Conservation (phyloP, 64 coral and sea anemone genomes). For the Dendrophyllia cribrosa region DNA sequence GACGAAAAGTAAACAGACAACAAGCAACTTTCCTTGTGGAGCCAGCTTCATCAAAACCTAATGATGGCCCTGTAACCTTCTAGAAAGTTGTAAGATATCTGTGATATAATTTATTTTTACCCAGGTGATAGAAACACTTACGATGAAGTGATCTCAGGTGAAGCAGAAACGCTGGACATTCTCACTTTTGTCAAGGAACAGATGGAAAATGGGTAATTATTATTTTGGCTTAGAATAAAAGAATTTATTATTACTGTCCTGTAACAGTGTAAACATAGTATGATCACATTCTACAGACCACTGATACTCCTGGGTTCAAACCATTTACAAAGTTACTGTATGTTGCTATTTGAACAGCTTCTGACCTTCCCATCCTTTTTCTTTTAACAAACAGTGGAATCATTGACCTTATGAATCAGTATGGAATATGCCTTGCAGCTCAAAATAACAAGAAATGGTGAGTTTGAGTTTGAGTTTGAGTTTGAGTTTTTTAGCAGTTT, state of each 20-base stretch:
- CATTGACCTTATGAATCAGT: slow-evolving; percentile 89
- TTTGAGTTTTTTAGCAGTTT: neutral
- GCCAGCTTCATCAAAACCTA: no score
- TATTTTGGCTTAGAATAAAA: neutral
- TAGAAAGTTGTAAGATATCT: neutral
- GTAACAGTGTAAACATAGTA: no score
- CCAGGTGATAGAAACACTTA: slow-evolving; percentile 62
- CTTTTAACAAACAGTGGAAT: slow-evolving; percentile 66
- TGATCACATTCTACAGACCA: no score
- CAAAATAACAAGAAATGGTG: slow-evolving; percentile 90
- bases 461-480: neutral
- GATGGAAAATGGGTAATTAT: slow-evolving; percentile 88
- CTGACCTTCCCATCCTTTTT: neutral
- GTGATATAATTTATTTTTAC: neutral
- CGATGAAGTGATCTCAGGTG: slow-evolving; percentile 88
- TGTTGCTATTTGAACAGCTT: no score
- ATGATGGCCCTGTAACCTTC: no score
- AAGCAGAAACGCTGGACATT: slow-evolving; percentile 92
- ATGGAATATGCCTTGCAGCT: slow-evolving; percentile 87
- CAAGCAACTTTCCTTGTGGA: no score
- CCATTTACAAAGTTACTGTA: no score
- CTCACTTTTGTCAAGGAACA: slow-evolving; percentile 97
- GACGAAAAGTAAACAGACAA: no score
- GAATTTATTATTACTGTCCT: no score
- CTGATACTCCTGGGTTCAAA: no score